Evolutionary conservation across 37 sponge, comb jelly and placozoan genomes (phyloP).

Genomic region (Theonella swinhoei): DNA sequence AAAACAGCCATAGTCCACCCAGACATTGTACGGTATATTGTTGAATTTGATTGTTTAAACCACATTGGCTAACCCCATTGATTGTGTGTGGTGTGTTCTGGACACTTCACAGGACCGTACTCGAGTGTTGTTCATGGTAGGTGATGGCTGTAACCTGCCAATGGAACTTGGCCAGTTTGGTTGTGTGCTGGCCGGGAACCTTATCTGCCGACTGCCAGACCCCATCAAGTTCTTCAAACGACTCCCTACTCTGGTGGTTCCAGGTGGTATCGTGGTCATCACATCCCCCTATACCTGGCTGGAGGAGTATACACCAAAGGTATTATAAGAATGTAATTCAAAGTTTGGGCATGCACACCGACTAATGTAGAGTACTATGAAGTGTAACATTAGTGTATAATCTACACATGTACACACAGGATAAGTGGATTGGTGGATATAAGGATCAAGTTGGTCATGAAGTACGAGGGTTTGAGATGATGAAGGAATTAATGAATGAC

Average conservation of each 20-base stretch:
- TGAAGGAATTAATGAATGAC: conserved; percentile 52
- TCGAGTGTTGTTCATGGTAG: conserved; percentile 59
- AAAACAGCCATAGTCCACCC: conserved; percentile 52
- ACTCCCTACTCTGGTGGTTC: conserved; percentile 65
- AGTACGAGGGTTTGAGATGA: conserved; percentile 55
- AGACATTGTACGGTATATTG: conserved; percentile 60
- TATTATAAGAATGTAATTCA: conserved; percentile 3
- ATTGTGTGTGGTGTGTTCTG: neutral
- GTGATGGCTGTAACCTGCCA: conserved; percentile 80
- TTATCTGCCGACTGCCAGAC: conserved; percentile 81
- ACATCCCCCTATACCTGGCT: conserved; percentile 89
- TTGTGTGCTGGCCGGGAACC: conserved; percentile 81
- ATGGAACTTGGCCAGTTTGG: conserved; percentile 86
- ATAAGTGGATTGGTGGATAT: conserved; percentile 83
- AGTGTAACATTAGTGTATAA: neutral
- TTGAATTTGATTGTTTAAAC: no score
- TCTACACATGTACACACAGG: conserved; percentile 14
- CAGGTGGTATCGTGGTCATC: conserved; percentile 82
- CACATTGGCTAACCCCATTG: neutral
- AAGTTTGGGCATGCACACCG: neutral
- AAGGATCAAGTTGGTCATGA: conserved; percentile 15
- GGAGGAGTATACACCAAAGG: conserved; percentile 83
- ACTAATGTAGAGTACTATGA: neutral
- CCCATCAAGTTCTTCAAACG: conserved; percentile 65
- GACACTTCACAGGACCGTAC: conserved; percentile 59